phyloP scores from a whole-genome alignment of 1,140 invertebrate species.

The Varroa destructor region DNA sequence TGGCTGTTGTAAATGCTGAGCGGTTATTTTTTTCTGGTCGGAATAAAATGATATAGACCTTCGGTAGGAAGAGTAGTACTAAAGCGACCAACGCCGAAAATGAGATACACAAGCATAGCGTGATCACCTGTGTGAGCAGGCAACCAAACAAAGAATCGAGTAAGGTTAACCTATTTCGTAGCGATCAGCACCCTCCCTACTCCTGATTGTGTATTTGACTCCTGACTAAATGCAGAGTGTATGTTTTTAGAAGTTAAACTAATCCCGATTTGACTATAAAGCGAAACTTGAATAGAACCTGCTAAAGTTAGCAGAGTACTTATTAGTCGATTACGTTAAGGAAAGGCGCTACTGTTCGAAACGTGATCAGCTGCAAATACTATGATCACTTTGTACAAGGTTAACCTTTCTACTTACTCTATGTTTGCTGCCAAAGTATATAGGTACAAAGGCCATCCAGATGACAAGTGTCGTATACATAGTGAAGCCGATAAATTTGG shows the following conservation, averaged over 20 bases:
- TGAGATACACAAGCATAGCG: slow-evolving; percentile 55
- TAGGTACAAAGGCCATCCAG: slow-evolving; percentile 73
- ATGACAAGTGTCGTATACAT: slow-evolving; percentile 80
- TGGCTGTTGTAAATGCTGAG: slow-evolving; percentile 60
- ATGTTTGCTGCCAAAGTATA: slow-evolving; percentile 62
- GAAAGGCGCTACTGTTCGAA: no score
- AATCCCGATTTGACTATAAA: no score
- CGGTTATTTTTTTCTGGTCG: slow-evolving; percentile 63
- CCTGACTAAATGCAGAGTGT: no score
- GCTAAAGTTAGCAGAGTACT: no score
- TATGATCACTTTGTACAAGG: no score
- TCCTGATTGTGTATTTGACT: no score
- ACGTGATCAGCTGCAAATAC: no score
- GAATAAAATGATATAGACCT: slow-evolving; percentile 62
- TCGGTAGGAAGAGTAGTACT: slow-evolving; percentile 60
- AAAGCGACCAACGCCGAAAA: slow-evolving; percentile 60
- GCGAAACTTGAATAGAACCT: no score
- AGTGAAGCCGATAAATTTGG: slow-evolving; percentile 66
- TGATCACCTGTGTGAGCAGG: slow-evolving; percentile 45
- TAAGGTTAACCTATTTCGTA: no score
- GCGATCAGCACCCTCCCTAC: no score
- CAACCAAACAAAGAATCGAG: slow-evolving; percentile 29
- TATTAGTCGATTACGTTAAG: no score
- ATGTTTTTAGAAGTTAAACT: no score
- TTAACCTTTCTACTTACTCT: slow-evolving; percentile 43